Percentiles rank a stretch among this genome's conserved stretches.
Evolutionary conservation across 2,888 invertebrate genomes (phyloP).

Genomic region (Eilema griseolum): DNA sequence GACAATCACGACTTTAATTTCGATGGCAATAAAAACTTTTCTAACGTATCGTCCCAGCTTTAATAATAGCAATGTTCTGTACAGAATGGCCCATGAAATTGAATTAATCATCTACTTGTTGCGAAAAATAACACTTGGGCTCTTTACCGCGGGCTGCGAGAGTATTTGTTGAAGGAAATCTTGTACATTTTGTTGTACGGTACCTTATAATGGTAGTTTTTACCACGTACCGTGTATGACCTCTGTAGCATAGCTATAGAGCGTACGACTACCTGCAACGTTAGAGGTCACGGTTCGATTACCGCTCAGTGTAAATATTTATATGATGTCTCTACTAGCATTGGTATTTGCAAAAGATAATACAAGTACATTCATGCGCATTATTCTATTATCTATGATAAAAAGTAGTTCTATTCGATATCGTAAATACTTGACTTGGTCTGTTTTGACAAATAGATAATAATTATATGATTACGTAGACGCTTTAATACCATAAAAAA

Average conservation of each 20-base stretch:
- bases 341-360: too few species aligned
- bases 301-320: too few species aligned
- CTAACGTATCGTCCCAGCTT: conserved; percentile 50
- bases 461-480: neutral
- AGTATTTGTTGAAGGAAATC: conserved; percentile 18
- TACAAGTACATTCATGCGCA: too few species aligned
- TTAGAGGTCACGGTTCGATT: neutral
- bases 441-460: neutral
- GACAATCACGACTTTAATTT: conserved; percentile 54
- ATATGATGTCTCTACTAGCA: too few species aligned
- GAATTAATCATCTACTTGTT: conserved; percentile 45
- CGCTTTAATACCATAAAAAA: neutral
- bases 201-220: neutral
- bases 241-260: neutral
- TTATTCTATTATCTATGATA: too few species aligned
- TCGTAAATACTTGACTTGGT: too few species aligned
- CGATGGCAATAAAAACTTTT: conserved; percentile 50
- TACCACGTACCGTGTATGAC: neutral
- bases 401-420: too few species aligned
- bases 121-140: conserved; percentile 30
- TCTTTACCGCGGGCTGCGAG: neutral
- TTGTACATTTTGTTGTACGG: neutral
- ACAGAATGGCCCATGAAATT: conserved; percentile 67
- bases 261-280: neutral
- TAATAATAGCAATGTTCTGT: conserved; percentile 48